These are phyloP conservation scores for Drosophila yakuba DNA, from an alignment of 1,140 invertebrate genomes.

Conservation along the genomic window DNA sequence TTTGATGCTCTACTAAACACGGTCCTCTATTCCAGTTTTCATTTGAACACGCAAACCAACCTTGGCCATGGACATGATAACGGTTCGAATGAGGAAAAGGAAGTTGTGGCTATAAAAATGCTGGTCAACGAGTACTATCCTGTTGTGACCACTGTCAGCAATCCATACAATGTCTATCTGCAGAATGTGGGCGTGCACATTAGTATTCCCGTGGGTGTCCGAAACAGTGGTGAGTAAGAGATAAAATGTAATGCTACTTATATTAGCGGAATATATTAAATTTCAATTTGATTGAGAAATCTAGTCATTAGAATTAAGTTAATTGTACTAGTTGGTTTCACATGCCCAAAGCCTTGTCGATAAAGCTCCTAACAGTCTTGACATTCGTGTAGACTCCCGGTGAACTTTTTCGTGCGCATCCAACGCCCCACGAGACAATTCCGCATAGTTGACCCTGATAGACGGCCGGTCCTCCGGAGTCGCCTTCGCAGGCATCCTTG, in stretches of 20 bases:
- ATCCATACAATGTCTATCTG: slow-evolving; percentile 78
- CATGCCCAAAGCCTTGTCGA: slow-evolving; percentile 66
- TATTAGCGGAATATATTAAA: no score
- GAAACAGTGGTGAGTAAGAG: slow-evolving; percentile 74
- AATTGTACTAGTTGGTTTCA: slow-evolving; percentile 8
- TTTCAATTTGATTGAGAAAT: no score
- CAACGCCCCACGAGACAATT: slow-evolving; percentile 86
- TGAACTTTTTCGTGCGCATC: slow-evolving; percentile 85
- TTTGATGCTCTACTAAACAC: slow-evolving; percentile 49
- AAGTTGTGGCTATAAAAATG: slow-evolving; percentile 57
- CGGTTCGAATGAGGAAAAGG: slow-evolving; percentile 2
- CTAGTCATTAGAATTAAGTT: no score
- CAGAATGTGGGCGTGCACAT: slow-evolving; percentile 80
- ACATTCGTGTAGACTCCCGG: slow-evolving; percentile 86
- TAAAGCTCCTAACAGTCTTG: slow-evolving; percentile 78
- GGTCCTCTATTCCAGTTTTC: slow-evolving; percentile 68
- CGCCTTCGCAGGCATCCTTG: slow-evolving; percentile 85
- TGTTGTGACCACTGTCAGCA: slow-evolving; percentile 71
- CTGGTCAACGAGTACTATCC: slow-evolving; percentile 83
- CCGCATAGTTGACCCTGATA: slow-evolving; percentile 86
- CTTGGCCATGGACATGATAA: slow-evolving; percentile 54
- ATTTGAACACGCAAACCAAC: slow-evolving; percentile 80
- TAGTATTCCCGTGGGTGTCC: slow-evolving; percentile 65
- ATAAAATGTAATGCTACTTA: background rate
- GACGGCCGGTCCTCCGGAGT: slow-evolving; percentile 88